Base-by-base conservation (phyloP, 2,797 vertebrate species). In the Acanthiza pusilla region DNA sequence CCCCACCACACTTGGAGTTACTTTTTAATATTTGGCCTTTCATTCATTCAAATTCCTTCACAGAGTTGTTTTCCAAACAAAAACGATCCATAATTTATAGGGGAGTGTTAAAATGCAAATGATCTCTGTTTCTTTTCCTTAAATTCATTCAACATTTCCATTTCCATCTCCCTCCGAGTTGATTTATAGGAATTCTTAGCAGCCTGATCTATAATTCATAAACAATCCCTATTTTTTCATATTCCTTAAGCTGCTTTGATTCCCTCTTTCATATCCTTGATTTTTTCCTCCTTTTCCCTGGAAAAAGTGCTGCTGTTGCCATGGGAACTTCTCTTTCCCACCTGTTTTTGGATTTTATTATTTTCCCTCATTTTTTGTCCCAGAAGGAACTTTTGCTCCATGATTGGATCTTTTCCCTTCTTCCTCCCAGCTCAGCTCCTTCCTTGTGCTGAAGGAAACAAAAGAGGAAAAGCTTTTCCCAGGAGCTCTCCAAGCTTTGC, bases 171-270 rank as follows among this genome's bases (percentile, higher is more conserved):
- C 26, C 32, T 88, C 75, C 29, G 61, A 85, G 85, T 26, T 92
- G 40, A 87, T 79, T 83, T 89, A 43, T 80, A 79, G 88, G 89
- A 71, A 60, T 62, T 53, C 79, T 95, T 81, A 57, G 77, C 6
- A 43, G 63, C 29, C 62, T 92, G 55, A 80, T 91, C 55, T 86
- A 80, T 91, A 76, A 89, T 85, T 93, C 67, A 94, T 93, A 92
- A 92, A 81, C 68, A 61, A 80, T 85, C 96, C 91, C 25, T 53
- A 2, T n/a, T 85, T 72, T 45, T 91, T 82, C 62, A 61, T 77
- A 50, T 83, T 86, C 32, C 76, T 93, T 90, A 82, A 91, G 48
- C 61, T 55, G 61, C 19, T 88, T 93, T 96, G 80, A 76, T 95
- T 95, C 70, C 45, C 89, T 81, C 77, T 74, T 85, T 36, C 90